Evolutionary conservation across 1,140 invertebrate genomes (phyloP).

Genomic region (Eubasilissa regina): DNA sequence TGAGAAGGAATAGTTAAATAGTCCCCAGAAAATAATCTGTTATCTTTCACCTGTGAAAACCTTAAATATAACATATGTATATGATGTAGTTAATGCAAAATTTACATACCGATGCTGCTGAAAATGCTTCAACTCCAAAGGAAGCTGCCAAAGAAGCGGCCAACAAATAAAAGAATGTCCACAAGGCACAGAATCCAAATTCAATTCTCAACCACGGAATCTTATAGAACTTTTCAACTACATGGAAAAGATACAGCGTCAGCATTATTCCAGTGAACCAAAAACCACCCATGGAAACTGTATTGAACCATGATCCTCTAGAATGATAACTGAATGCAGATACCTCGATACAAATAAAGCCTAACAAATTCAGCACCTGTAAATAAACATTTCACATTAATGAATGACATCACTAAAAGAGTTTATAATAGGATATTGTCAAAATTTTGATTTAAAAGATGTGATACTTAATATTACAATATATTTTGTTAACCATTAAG

Average conservation of each 20-base stretch:
- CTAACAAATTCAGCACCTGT: conserved; percentile 83
- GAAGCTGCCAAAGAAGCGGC: conserved; percentile 78
- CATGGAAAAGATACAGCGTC: conserved; percentile 87
- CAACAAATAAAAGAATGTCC: conserved; percentile 81
- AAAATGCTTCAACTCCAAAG: conserved; percentile 72
- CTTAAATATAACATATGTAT: no score
- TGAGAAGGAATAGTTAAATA: no score
- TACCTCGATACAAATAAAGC: conserved; percentile 86
- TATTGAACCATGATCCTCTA: conserved; percentile 82
- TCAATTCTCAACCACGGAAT: conserved; percentile 92
- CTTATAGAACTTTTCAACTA: conserved; percentile 87
- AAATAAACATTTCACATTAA: no score
- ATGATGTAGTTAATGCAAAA: not conserved
- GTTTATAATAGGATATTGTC: no score
- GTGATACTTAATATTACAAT: no score
- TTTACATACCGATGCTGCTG: conserved; percentile 81
- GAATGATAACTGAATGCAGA: conserved; percentile 71
- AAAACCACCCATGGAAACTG: conserved; percentile 88
- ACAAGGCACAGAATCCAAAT: conserved; percentile 81
- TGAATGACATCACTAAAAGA: no score
- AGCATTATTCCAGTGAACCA: conserved; percentile 88
- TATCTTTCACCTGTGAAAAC: no score
- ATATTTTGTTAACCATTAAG: no score
- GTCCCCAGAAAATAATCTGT: no score
- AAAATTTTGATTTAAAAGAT: no score